phyloP scores from a whole-genome alignment of 2,113 vertebrate species.

The Nyctibius bracteatus region DNA sequence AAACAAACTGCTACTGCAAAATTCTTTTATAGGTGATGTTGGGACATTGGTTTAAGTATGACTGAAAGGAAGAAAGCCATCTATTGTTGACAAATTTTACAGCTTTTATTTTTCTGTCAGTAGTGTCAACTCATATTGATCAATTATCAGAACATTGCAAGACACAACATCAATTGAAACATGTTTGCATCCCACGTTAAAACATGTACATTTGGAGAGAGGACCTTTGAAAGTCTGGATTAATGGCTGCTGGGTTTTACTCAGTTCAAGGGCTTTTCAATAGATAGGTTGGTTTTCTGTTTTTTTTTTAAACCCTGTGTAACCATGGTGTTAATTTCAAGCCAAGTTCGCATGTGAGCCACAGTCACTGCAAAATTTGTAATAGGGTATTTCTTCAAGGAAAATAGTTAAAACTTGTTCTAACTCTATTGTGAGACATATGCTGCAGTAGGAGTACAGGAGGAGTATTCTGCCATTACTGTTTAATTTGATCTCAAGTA shows the following conservation, averaged over 20 bases:
- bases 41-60: neutral
- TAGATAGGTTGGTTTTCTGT: neutral
- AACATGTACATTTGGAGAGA: neutral
- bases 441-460: neutral
- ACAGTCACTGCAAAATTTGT: neutral
- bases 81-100: neutral
- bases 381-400: neutral
- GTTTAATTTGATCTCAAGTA: neutral
- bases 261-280: neutral
- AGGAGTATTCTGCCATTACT: neutral
- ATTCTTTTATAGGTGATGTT: neutral
- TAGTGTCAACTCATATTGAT: neutral
- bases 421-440: neutral
- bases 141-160: neutral
- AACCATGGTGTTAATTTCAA: neutral
- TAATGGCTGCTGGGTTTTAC: neutral
- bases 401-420: neutral
- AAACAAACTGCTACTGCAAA: neutral
- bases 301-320: neutral
- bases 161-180: neutral
- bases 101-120: neutral
- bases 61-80: neutral
- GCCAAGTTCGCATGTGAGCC: neutral
- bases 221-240: neutral
- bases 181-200: rapidly evolving